Evolutionary conservation across 2,113 vertebrate species (phyloP).

Genomic region (Steatornis caripensis): DNA sequence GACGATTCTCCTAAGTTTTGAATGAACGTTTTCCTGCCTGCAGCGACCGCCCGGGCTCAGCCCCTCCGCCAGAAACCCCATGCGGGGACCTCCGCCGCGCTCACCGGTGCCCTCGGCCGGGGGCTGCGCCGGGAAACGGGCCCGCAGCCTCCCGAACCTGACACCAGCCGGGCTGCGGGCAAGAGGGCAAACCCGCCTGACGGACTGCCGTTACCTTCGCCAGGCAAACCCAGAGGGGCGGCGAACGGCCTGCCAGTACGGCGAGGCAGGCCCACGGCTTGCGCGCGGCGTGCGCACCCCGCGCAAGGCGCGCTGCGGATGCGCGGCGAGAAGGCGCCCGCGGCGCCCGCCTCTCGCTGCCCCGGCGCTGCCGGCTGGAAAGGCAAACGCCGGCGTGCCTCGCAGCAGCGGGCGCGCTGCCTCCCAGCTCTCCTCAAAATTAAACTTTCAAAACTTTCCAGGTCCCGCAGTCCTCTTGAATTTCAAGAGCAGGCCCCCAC

Average conservation of each 20-base stretch:
- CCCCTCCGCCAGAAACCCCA: neutral
- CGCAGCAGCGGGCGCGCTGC: neutral
- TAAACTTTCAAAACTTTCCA: constrained; percentile 47
- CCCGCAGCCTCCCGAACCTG: neutral
- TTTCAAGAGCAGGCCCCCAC: neutral
- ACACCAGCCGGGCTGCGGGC: neutral
- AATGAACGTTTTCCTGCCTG: neutral
- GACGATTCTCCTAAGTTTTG: neutral
- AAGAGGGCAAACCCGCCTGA: neutral
- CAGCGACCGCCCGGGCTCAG: neutral
- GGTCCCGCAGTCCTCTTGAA: neutral
- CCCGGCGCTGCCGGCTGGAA: neutral
- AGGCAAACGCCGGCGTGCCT: neutral
- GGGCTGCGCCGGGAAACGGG: neutral
- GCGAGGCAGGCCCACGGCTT: neutral
- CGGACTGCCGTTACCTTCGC: neutral
- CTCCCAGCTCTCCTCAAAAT: neutral
- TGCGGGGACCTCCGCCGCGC: neutral
- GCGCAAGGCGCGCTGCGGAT: neutral
- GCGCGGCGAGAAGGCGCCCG: neutral
- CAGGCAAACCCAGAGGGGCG: neutral
- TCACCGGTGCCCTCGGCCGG: neutral
- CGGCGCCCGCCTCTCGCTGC: neutral
- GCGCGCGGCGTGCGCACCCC: neutral
- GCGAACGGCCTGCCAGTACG: neutral